Evolutionary conservation across 2,113 vertebrate genomes (phyloP).

Genomic region (Emydura subglobosa): DNA sequence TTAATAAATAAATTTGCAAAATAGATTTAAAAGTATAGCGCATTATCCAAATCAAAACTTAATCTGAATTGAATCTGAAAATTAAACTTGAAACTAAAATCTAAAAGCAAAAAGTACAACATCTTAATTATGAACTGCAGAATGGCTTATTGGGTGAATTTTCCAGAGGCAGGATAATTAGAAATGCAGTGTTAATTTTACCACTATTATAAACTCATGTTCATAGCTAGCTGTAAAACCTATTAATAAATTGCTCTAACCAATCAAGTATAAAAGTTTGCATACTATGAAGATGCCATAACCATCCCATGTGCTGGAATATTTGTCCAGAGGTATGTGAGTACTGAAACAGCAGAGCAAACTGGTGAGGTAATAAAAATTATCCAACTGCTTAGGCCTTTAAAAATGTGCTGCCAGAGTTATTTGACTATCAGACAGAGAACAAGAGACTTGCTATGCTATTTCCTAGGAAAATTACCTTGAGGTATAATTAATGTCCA

Average conservation of each 20-base stretch:
- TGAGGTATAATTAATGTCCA: not conserved
- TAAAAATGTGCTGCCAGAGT: constrained; percentile 54
- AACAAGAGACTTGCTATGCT: constrained; percentile 28
- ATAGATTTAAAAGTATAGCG: not conserved
- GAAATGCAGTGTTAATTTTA: constrained; percentile 62
- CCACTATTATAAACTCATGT: constrained; percentile 63
- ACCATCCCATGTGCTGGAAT: constrained; percentile 28
- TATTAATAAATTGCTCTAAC: constrained; percentile 64
- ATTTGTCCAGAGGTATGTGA: constrained; percentile 58
- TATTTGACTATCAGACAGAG: constrained; percentile 47
- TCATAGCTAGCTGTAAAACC: constrained; percentile 53
- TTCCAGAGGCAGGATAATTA: constrained; percentile 48
- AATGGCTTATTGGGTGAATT: constrained; percentile 49
- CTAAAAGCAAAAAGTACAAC: constrained; percentile 4
- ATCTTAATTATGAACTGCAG: constrained; percentile 61
- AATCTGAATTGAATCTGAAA: not conserved
- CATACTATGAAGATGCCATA: constrained; percentile 65
- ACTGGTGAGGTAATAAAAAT: constrained; percentile 50
- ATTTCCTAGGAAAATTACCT: constrained; percentile 39
- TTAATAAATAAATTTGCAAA: constrained; percentile 32
- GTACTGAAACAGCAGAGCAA: constrained; percentile 54
- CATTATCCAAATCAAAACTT: constrained; percentile 28
- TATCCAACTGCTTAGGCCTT: constrained; percentile 49
- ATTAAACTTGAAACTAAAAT: constrained; percentile 41
- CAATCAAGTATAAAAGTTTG: constrained; percentile 64